Conservation (phyloP, 1,140 invertebrate species). For the Drosophila leontia region DNA sequence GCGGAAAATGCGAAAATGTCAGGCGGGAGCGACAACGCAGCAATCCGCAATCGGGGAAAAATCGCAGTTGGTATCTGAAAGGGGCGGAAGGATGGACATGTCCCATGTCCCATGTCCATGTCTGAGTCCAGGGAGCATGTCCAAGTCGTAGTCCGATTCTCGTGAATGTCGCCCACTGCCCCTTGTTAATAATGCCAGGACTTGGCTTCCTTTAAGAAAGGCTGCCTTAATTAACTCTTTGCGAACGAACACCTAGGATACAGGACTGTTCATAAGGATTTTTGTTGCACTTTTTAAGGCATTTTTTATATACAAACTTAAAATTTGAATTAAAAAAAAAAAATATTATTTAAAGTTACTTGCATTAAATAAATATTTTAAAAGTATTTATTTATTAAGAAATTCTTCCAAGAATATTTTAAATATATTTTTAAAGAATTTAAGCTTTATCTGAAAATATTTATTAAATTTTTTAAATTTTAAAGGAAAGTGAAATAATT, state of each 20-base stretch:
- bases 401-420: not conserved
- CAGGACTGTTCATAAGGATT: not conserved
- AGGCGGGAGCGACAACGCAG: conserved; percentile 36
- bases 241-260: not conserved
- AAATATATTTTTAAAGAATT: no score
- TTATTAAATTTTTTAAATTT: no score
- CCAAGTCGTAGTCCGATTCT: not conserved
- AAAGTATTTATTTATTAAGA: not conserved
- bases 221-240: conserved; percentile 6
- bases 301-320: no score
- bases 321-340: no score
- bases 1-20: conserved; percentile 13
- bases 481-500: no score
- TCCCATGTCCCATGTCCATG: not conserved
- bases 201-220: not conserved
- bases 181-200: conserved; percentile 5
- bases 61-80: conserved; percentile 23
- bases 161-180: not conserved
- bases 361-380: no score
- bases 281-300: no score
- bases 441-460: no score
- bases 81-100: conserved; percentile 11
- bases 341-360: no score
- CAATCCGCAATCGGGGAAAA: conserved; percentile 21
- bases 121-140: not conserved